Conservation (phyloP, 2,888 invertebrate genomes). For the Osedax frankpressi region DNA sequence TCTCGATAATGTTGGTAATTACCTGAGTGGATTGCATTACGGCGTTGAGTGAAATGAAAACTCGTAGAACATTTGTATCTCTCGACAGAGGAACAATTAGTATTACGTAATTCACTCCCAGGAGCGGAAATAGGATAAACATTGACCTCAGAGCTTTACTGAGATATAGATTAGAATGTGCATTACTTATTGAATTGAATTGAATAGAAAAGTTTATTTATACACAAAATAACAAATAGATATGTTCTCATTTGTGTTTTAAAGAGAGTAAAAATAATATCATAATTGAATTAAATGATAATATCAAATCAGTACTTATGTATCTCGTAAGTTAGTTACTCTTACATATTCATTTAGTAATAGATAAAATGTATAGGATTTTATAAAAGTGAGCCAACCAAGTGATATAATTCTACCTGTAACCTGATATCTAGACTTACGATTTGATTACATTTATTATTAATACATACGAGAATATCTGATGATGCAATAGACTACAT, state of each 20-base stretch:
- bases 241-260: background rate
- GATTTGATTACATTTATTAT: too few species aligned
- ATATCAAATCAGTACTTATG: too few species aligned
- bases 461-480: background rate
- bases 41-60: background rate
- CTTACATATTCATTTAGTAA: too few species aligned
- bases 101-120: background rate
- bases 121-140: background rate
- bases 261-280: background rate
- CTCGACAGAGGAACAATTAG: background rate
- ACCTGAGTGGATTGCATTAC: background rate
- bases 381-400: too few species aligned
- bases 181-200: too few species aligned
- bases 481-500: background rate
- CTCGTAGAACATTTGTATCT: background rate
- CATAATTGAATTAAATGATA: too few species aligned
- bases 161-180: too few species aligned
- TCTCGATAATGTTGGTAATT: background rate
- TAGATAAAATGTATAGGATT: too few species aligned
- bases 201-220: background rate
- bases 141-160: background rate
- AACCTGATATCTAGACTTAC: too few species aligned
- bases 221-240: background rate
- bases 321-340: too few species aligned
- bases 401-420: too few species aligned